These are phyloP conservation scores for Perccottus glenii DNA, from an alignment of 2,113 vertebrate species.

Conservation along the genomic window DNA sequence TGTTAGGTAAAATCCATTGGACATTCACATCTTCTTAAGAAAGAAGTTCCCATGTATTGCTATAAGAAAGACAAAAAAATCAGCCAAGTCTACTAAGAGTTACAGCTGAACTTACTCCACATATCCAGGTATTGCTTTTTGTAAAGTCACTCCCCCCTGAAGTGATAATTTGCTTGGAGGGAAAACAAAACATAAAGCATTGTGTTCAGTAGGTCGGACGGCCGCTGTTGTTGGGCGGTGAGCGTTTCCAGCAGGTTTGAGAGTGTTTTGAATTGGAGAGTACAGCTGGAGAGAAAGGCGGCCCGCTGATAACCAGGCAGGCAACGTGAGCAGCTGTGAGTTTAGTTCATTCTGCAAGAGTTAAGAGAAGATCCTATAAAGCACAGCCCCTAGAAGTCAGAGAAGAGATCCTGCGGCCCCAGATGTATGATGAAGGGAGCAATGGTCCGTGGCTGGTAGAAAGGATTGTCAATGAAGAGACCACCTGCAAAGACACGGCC, in stretches of 20 bases:
- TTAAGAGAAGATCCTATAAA: constrained; percentile 68
- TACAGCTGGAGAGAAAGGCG: constrained; percentile 41
- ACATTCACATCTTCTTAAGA: constrained; percentile 83
- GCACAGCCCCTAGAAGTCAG: constrained; percentile 97
- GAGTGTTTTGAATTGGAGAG: constrained; percentile 35
- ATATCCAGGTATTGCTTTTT: constrained; percentile 80
- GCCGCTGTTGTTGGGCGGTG: background rate
- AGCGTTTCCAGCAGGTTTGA: constrained; percentile 21
- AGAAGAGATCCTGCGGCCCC: constrained; percentile 99
- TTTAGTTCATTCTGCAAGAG: constrained; percentile 28
- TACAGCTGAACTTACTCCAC: constrained; percentile 57
- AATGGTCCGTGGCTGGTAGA: constrained; percentile 97
- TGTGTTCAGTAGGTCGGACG: constrained; percentile 30
- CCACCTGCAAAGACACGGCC: constrained; percentile 91
- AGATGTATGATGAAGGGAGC: constrained; percentile 99
- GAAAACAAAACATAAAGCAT: constrained; percentile 30
- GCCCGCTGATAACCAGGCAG: constrained; percentile 43
- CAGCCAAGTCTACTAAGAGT: constrained; percentile 43
- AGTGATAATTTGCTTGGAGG: constrained; percentile 38
- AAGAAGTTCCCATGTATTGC: constrained; percentile 82
- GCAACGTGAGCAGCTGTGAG: constrained; percentile 28
- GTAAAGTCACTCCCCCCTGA: constrained; percentile 56
- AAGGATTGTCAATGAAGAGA: constrained; percentile 99
- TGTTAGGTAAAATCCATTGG: constrained; percentile 67
- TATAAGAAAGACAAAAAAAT: constrained; percentile 74